Evolutionary conservation across 37 sponge, comb jelly and placozoan species (phyloP).

Genomic region (Crambe crambe): DNA sequence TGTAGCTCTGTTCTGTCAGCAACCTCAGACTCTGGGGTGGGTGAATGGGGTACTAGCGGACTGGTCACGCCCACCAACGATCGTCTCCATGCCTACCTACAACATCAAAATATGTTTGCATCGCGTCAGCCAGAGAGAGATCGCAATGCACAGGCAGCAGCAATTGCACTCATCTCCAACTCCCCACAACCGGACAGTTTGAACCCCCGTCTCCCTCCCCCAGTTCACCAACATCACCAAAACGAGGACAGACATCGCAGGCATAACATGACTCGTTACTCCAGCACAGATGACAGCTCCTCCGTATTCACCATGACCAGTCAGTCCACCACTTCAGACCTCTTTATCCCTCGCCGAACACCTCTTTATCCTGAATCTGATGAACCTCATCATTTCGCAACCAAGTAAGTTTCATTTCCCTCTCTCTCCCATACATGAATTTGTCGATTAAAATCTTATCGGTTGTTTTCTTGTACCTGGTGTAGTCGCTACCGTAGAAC

Average conservation of each 20-base stretch:
- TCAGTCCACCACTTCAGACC: slow-evolving; percentile 52
- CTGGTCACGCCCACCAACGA: background rate
- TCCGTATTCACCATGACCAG: slow-evolving; percentile 54
- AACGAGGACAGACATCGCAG: background rate
- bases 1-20: slow-evolving; percentile 22
- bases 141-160: slow-evolving; percentile 46
- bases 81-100: slow-evolving; percentile 25
- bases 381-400: slow-evolving; percentile 25
- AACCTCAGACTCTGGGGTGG: slow-evolving; percentile 58
- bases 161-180: slow-evolving; percentile 57
- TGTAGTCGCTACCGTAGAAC: background rate
- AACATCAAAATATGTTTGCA: slow-evolving; percentile 20
- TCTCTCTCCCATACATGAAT: background rate
- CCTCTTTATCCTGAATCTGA: slow-evolving; percentile 38
- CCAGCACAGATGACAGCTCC: slow-evolving; percentile 34
- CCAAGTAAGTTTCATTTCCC: background rate
- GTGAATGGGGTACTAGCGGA: slow-evolving; percentile 5
- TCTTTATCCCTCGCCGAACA: slow-evolving; percentile 42
- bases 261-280: background rate
- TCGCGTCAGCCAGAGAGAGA: slow-evolving; percentile 18
- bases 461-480: too few relatives aligned
- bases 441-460: too few relatives aligned
- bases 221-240: background rate
- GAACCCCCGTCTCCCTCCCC: slow-evolving; percentile 21
- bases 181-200: slow-evolving; percentile 28